Evolutionary conservation across 2,888 invertebrate species (phyloP).

Genomic region (Drosophila multiciliata): DNA sequence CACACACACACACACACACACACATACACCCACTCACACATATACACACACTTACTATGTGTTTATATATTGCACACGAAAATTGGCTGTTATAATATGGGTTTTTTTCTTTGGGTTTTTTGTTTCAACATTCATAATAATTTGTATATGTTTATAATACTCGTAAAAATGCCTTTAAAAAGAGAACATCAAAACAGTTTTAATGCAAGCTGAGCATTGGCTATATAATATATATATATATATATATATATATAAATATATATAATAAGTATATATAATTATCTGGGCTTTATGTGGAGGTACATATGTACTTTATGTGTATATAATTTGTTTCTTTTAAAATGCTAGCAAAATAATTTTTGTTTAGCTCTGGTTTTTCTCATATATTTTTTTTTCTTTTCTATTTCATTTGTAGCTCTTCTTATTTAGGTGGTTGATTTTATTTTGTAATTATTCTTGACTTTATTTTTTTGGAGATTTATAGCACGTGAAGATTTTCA

Average conservation of each 20-base stretch:
- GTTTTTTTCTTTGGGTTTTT: constrained; percentile 10
- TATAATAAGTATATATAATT: constrained; percentile 25
- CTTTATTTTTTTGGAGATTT: constrained; percentile 58
- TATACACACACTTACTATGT: constrained; percentile 19
- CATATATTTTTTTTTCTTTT: background rate
- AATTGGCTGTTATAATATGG: constrained; percentile 53
- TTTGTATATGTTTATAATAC: constrained; percentile 57
- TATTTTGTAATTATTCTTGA: constrained; percentile 16
- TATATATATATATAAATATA: constrained; percentile 8
- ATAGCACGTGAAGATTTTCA: constrained; percentile 93
- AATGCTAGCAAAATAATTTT: constrained; percentile 65
- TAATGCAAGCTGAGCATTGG: constrained; percentile 59
- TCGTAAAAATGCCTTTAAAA: constrained; percentile 64
- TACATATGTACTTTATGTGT: constrained; percentile 25
- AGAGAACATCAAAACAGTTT: constrained; percentile 66
- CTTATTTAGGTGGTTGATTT: background rate
- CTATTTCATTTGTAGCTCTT: constrained; percentile 22
- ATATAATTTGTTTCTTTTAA: constrained; percentile 28
- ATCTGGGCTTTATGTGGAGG: constrained; percentile 15
- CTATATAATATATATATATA: constrained; percentile 33
- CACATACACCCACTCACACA: constrained; percentile 21
- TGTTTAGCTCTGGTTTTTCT: constrained; percentile 32
- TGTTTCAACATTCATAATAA: constrained; percentile 51
- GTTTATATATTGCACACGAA: constrained; percentile 44
- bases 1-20: constrained; percentile 6